These are phyloP conservation scores for Phoxinus dragarum DNA, from an alignment of 2,797 vertebrate species.

Conservation along the genomic window DNA sequence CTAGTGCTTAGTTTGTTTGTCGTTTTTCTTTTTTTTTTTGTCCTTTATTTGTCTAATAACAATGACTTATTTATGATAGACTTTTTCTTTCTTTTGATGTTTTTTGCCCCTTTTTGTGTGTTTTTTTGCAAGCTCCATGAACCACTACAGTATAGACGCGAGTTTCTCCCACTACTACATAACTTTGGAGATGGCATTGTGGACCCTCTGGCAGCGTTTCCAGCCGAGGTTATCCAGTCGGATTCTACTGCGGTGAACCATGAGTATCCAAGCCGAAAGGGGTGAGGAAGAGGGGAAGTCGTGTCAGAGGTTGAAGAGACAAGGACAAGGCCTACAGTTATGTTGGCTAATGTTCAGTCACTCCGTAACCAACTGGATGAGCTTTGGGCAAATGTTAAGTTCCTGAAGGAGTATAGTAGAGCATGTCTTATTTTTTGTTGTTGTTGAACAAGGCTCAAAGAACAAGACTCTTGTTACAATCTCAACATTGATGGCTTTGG, in stretches of 20 bases:
- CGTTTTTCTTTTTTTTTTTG: no score
- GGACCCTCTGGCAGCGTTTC: neutral
- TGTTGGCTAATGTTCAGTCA: neutral
- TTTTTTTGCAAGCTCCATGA: neutral
- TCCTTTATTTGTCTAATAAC: neutral
- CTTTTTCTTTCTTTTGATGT: neutral
- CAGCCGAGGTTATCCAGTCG: neutral
- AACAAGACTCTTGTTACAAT: no score
- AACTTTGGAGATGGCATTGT: neutral
- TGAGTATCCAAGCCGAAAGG: neutral
- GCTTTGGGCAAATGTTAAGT: neutral
- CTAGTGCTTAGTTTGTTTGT: no score
- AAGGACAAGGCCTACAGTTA: neutral
- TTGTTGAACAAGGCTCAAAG: neutral
- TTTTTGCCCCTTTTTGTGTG: neutral
- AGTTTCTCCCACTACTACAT: neutral
- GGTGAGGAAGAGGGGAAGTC: neutral
- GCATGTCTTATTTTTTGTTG: no score
- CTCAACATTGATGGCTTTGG: neutral
- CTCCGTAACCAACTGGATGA: neutral
- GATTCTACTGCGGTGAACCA: neutral
- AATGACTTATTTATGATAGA: neutral
- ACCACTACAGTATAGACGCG: neutral
- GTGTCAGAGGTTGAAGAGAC: neutral
- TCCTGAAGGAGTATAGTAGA: neutral